Evolutionary conservation across 2,888 invertebrate genomes (phyloP), one percentile per base, ranked within the genome.

Genomic region (Metallyticus violacea): DNA sequence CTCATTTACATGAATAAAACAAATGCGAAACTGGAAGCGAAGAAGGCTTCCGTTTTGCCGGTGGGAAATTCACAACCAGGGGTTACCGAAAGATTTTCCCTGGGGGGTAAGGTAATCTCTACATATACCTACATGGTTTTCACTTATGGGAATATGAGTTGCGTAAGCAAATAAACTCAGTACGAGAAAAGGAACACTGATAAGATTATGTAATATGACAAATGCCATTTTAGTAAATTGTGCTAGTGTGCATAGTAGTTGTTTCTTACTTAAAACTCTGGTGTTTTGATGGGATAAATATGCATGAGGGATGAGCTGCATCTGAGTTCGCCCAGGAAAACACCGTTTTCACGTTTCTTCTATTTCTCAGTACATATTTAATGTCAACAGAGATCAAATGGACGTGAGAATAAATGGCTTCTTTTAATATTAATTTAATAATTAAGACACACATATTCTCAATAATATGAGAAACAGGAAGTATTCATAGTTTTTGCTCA

Each of bases 1-100:
- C 85, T 87, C 86, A 88, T 88, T 88, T 87, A 86, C 88, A 88
- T 88, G 82, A 87, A 87, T 88, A 86, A 87, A 88, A 88, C 88
- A 88, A 87, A 79, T 85, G 87, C 83, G 81, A 87, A 78, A 27
- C 40, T 78, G 80, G 81, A 27, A 85, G 80, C 28, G 85, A 85
- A 80, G 81, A 81, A 87, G 85, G 77, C 87, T 87, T 87, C 77
- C 84, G 77, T 84, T 84, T 84, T 84, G 84, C 84, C 84, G 62
- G 84, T 84, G 84, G 84, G 84, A 84, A 84, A 84, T 84, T 27
- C 29, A 81, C 6, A 29, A 22, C 81, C 81, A 81, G 81, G 81
- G 81, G n/a, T 81, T 81, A 29, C 81, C 81, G 40, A 62, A 62
- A 62, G 15, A 62, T 62, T 62, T 62, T 62, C 40, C 40, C 40